A percentile compares a stretch with the other conserved stretches of the same genome.
Conservation (phyloP, 2,888 invertebrate species). For the Phania funesta region DNA sequence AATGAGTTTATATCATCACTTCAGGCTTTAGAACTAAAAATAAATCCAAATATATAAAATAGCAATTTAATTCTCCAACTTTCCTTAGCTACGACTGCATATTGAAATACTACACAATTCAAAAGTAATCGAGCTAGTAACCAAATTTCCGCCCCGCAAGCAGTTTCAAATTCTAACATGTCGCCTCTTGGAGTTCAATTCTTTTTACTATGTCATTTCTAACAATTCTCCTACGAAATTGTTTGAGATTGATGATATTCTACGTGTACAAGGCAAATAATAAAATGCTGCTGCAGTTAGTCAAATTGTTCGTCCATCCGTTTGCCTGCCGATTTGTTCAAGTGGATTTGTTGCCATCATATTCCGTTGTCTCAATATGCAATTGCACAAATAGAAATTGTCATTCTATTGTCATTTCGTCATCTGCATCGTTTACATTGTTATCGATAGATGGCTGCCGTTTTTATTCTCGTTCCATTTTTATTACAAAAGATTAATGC, state of each 20-base stretch:
- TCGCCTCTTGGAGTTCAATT: not conserved
- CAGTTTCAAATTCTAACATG: too few species aligned
- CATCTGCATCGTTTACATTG: conserved; percentile 55
- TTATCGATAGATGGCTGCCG: conserved; percentile 32
- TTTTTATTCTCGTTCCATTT: conserved; percentile 12
- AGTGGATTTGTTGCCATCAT: conserved; percentile 43
- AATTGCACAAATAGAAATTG: conserved; percentile 49
- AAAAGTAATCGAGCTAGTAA: not conserved
- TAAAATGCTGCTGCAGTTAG: conserved; percentile 37
- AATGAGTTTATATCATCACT: too few species aligned
- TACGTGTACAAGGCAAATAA: conserved; percentile 36
- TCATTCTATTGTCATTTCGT: conserved; percentile 50
- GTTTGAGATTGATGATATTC: conserved; percentile 13
- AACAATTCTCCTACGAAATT: conserved; percentile 12
- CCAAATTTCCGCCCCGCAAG: too few species aligned
- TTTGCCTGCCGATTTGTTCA: not conserved
- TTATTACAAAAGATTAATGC: conserved; percentile 53
- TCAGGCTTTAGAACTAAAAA: too few species aligned
- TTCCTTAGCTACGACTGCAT: too few species aligned
- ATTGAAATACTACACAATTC: too few species aligned
- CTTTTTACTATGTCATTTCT: not conserved
- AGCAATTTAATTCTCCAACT: too few species aligned
- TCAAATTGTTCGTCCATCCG: conserved; percentile 8
- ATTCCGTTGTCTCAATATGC: conserved; percentile 47
- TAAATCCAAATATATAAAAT: too few species aligned